Evolutionary conservation across 2,888 invertebrate species (phyloP).

Genomic region (Sabatieria punctata): DNA sequence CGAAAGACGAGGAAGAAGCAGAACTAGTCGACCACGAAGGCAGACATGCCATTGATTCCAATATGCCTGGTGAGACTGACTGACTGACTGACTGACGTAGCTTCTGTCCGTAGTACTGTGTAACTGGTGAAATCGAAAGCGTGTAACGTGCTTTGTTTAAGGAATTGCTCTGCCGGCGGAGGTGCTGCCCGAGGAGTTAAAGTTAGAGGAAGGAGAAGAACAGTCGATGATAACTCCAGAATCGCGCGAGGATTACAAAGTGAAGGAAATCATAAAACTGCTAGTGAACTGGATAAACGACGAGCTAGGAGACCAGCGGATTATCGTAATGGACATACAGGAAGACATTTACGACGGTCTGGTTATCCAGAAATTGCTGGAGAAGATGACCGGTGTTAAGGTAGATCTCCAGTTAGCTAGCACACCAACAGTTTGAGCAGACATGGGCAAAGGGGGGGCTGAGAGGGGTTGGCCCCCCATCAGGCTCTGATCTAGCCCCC

Average conservation of each 20-base stretch:
- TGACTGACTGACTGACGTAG: neutral
- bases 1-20: conserved; percentile 52
- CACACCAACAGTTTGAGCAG: too few species aligned
- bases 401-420: too few species aligned
- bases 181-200: conserved; percentile 18
- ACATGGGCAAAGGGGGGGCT: too few species aligned
- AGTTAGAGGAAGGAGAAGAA: conserved; percentile 75
- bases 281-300: conserved; percentile 97
- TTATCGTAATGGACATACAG: conserved; percentile 85
- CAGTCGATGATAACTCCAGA: conserved; percentile 80
- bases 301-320: conserved; percentile 81
- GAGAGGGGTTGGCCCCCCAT: too few species aligned
- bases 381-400: conserved; percentile 28
- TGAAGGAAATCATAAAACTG: conserved; percentile 38
- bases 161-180: conserved; percentile 8
- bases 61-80: neutral
- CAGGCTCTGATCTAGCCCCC: too few species aligned
- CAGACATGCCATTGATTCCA: conserved; percentile 25
- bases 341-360: conserved; percentile 97
- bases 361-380: conserved; percentile 51
- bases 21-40: conserved; percentile 25
- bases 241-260: conserved; percentile 64
- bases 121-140: neutral
- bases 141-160: neutral
- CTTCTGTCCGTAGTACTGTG: neutral